Evolutionary conservation across 2,113 vertebrate genomes (phyloP).

Genomic region (Ptyas mucosa): DNA sequence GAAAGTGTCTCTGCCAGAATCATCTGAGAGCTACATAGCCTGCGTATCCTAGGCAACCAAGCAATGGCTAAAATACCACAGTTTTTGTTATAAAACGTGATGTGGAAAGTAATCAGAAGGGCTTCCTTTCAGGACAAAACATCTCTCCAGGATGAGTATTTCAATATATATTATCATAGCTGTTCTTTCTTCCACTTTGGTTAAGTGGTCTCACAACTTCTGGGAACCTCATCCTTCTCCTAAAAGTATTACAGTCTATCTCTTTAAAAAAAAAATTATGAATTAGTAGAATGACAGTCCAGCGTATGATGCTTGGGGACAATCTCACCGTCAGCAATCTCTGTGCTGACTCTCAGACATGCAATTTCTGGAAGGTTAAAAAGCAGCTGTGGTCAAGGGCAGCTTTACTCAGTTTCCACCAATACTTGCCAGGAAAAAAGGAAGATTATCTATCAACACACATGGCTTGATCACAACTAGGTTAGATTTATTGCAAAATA

Average conservation of each 20-base stretch:
- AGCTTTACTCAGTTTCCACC: too few relatives aligned
- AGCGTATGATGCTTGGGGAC: not conserved
- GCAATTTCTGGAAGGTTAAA: not conserved
- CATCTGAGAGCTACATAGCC: slow-evolving; percentile 64
- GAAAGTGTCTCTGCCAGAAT: slow-evolving; percentile 49
- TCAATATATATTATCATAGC: not conserved
- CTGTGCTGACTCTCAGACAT: not conserved
- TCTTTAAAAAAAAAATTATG: slow-evolving; percentile 25
- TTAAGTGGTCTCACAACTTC: not conserved
- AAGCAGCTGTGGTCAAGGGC: not conserved
- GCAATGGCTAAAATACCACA: slow-evolving; percentile 66
- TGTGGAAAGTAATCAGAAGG: slow-evolving; percentile 67
- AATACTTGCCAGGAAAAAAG: not conserved
- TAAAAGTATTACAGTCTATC: slow-evolving; percentile 35
- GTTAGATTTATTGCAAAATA: not conserved
- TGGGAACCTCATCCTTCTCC: slow-evolving; percentile 8
- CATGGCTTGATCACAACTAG: not conserved
- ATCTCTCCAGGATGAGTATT: slow-evolving; percentile 51
- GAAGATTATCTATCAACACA: not conserved
- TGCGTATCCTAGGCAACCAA: slow-evolving; percentile 77
- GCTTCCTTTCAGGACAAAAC: slow-evolving; percentile 37
- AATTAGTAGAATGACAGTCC: not conserved
- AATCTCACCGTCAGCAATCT: not conserved
- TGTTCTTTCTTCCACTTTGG: not conserved
- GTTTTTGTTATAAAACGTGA: slow-evolving; percentile 70